phyloP scores from a whole-genome alignment of 1,140 invertebrate species.

The Caenorhabditis elegans region WBcel235 BX284606.5:7669001-7669500 shows the following conservation, averaged over 20 bases:
- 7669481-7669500: not conserved
- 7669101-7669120: too few relatives aligned
- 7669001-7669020: not conserved
- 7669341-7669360: constrained; percentile 34
- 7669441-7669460: not conserved
- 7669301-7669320: constrained; percentile 23
- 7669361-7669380: constrained; percentile 37
- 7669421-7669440: not conserved
- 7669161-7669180: not conserved
- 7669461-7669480: not conserved
- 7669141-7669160: too few relatives aligned
- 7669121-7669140: too few relatives aligned
- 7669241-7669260: too few relatives aligned
- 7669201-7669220: too few relatives aligned
- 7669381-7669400: constrained; percentile 16
- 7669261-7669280: too few relatives aligned
- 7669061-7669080: too few relatives aligned
- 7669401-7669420: not conserved
- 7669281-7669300: constrained; percentile 35
- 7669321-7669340: constrained; percentile 44
- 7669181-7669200: too few relatives aligned
- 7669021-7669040: too few relatives aligned
- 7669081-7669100: not conserved
- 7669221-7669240: too few relatives aligned
- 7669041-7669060: too few relatives aligned